Percentiles rank a stretch among this genome's conserved stretches.
These are phyloP conservation scores for Aldabrachelys gigantea DNA, from an alignment of 2,113 vertebrate genomes.

Conservation along the genomic window DNA sequence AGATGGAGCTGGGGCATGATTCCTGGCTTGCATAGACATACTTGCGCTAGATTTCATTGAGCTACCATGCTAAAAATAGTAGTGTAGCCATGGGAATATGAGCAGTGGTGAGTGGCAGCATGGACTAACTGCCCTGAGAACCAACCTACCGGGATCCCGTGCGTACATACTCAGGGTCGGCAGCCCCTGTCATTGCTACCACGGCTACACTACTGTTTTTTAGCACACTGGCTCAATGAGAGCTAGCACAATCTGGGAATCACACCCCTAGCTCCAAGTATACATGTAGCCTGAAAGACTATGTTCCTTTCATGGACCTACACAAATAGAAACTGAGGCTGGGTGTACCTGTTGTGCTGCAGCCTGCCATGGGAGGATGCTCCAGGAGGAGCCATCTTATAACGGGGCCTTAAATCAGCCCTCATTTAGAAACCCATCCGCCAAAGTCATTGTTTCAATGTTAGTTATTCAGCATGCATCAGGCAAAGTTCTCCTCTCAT, in stretches of 20 bases:
- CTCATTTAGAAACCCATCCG: not conserved
- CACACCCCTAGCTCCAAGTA: not conserved
- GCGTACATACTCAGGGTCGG: not conserved
- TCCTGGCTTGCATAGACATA: not conserved
- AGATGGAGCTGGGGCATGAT: not conserved
- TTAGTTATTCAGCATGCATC: fast-evolving
- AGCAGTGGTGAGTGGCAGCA: not conserved
- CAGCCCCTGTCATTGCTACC: not conserved
- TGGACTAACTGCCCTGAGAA: not conserved
- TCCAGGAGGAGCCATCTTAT: not conserved
- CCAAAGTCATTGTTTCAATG: not conserved
- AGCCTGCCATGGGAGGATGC: not conserved
- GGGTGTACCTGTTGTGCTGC: not conserved
- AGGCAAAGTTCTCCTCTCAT: not conserved
- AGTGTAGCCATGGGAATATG: not conserved
- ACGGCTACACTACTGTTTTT: not conserved
- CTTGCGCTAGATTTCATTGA: not conserved
- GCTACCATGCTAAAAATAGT: not conserved
- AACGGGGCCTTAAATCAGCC: not conserved
- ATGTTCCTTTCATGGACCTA: not conserved
- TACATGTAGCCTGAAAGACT: not conserved
- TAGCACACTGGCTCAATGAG: not conserved
- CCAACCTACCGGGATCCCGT: not conserved
- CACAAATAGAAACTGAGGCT: not conserved
- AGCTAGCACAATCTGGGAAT: not conserved